Evolutionary conservation across 92 coral and sea anemone species (phyloP).

Genomic region (Heteractis magnifica): DNA sequence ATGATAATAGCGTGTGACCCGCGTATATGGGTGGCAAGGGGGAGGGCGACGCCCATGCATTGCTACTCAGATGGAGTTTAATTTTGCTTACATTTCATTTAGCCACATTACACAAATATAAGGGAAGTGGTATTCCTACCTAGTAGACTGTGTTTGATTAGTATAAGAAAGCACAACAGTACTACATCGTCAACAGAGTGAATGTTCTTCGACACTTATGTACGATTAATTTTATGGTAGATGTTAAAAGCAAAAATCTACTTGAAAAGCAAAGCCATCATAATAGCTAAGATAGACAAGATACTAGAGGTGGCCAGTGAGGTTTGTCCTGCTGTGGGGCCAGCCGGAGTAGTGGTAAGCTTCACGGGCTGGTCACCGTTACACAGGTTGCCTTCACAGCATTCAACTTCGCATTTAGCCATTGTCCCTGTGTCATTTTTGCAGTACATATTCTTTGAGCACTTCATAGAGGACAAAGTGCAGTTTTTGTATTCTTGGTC

Average conservation of each 20-base stretch:
- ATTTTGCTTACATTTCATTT: no score
- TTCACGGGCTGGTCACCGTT: neutral
- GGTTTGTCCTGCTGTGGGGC: slow-evolving; percentile 5
- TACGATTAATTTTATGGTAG: neutral
- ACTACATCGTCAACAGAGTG: no score
- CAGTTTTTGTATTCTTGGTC: slow-evolving; percentile 8
- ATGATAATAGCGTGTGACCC: no score
- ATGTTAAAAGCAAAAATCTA: neutral
- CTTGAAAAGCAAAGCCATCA: slow-evolving; percentile 10
- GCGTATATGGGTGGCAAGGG: no score
- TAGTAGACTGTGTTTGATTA: no score
- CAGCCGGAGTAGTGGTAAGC: neutral
- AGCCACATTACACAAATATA: no score
- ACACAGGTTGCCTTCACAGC: slow-evolving; percentile 17
- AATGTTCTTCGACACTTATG: no score
- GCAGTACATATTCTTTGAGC: neutral
- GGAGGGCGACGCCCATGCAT: no score
- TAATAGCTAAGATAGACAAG: neutral
- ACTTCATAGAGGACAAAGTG: neutral
- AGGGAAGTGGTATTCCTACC: no score
- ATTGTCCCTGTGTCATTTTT: neutral
- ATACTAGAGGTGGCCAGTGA: neutral
- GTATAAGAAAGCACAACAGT: no score
- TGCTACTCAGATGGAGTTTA: no score
- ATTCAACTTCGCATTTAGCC: neutral